Percentiles rank a stretch among this genome's conserved stretches.
phyloP scores from a whole-genome alignment of 1,140 invertebrate genomes.

The Ceratosolen fusciceps region DNA sequence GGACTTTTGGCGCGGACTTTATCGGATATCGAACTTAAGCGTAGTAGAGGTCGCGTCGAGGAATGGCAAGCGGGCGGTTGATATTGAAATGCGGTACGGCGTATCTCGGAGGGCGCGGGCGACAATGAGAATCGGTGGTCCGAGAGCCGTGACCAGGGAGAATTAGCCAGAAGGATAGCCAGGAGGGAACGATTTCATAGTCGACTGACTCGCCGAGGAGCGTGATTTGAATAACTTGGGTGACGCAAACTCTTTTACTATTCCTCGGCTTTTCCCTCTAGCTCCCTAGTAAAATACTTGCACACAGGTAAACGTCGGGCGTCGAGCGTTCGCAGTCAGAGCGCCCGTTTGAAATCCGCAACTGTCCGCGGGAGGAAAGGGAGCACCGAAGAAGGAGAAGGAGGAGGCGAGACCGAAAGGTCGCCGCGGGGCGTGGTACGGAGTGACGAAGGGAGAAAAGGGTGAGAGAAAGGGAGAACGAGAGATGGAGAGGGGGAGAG shows the following conservation, averaged over 20 bases:
- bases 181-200: conserved; percentile 5
- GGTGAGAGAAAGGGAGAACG: conserved; percentile 20
- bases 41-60: neutral
- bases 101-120: neutral
- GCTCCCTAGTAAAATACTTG: neutral
- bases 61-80: neutral
- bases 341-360: too few species aligned
- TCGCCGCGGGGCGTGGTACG: neutral
- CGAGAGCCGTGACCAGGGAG: neutral
- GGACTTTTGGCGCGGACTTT: neutral
- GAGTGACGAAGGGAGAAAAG: conserved; percentile 21
- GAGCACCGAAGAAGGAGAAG: too few species aligned
- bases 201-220: neutral
- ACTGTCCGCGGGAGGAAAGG: too few species aligned
- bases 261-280: too few species aligned
- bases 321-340: too few species aligned
- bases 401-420: too few species aligned
- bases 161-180: neutral
- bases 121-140: neutral
- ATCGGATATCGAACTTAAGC: neutral
- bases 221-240: conserved; percentile 19
- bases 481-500: conserved; percentile 16
- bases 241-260: too few species aligned
- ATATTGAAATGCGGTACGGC: neutral
- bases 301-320: neutral